Evolutionary conservation across 2,888 invertebrate species (phyloP).

Genomic region (Sarcophaga variegata): DNA sequence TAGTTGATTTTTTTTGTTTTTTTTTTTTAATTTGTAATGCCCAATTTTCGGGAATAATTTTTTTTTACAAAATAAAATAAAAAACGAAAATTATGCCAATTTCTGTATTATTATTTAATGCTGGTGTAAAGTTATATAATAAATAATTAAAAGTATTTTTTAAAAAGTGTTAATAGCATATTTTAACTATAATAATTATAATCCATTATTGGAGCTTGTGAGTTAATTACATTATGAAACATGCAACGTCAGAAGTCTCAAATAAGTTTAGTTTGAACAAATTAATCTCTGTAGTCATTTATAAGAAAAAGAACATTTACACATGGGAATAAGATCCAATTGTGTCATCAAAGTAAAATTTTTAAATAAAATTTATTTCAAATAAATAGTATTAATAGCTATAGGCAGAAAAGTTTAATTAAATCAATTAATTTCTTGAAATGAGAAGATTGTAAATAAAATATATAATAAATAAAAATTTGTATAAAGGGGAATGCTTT

Average conservation of each 20-base stretch:
- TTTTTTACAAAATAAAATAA: constrained; percentile 21
- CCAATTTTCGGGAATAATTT: constrained; percentile 48
- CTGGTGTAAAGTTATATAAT: not conserved
- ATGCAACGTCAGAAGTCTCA: too few relatives aligned
- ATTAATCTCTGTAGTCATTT: too few relatives aligned
- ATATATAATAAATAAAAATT: not conserved
- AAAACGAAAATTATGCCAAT: constrained; percentile 58
- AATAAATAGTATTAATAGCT: not conserved
- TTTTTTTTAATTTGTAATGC: constrained; percentile 45
- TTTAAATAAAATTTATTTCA: not conserved
- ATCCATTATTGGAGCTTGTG: too few relatives aligned
- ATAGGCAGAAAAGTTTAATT: not conserved
- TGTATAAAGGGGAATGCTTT: not conserved
- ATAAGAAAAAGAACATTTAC: too few relatives aligned
- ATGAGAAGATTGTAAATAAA: not conserved
- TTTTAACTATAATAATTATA: not conserved
- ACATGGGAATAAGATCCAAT: too few relatives aligned
- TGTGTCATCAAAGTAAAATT: not conserved
- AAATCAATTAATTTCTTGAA: too few relatives aligned
- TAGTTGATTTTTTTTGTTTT: constrained; percentile 51
- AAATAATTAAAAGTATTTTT: not conserved
- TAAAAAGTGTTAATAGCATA: not conserved
- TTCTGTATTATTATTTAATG: constrained; percentile 10
- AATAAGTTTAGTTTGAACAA: too few relatives aligned
- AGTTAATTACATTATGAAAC: too few relatives aligned